Evolutionary conservation across 2,888 invertebrate genomes (phyloP), one percentile per base, ranked within the genome.

Genomic region (Phrixothrix hirtus): DNA sequence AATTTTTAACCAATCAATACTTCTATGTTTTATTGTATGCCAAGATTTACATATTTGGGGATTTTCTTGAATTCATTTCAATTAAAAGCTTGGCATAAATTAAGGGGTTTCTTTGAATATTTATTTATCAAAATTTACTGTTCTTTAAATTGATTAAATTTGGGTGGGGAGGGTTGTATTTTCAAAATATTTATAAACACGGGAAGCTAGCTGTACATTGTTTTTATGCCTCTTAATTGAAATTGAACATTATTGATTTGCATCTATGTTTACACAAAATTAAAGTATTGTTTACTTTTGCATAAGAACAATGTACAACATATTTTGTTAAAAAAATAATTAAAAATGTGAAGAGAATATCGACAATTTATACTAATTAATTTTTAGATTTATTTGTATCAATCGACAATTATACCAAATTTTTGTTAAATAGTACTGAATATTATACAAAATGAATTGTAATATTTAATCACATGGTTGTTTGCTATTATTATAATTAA

Each of bases 1-100:
- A 53, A 43, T 17, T 7, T 10, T 38, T 32, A 11, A 48, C 47
- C 43, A 17, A 53, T 53, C 43, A 35, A 48, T 37, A 10, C 17
- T 13, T 25, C 7, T 10, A 25, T 16, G 13, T 27, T 15, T 35
- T 12, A 7, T n/a, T 9, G 21, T 12, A 13, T 39, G 25, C 35
- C 25, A 39, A 17, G 12, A 9, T 37, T 30, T 45, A 34, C 38
- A 39, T 1, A 11, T 50, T 51, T 27, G 10, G 6, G 51, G 45
- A 11, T 11, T 38, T 38, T 39, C 9, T 11, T 7, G 38, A 38
- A 35, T 38, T 44, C 13, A 17, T 15, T 29, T 34, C 7, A 21
- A 21, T 21, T 3, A 21, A 21, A 21, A 21, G 3, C 7, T 21
- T 21, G 21, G 21, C 7, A 7, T 21, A 21, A 21, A 21, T 21